Conservation (phyloP, 92 coral and sea anemone species). For the Epizoanthus stellaris region DNA sequence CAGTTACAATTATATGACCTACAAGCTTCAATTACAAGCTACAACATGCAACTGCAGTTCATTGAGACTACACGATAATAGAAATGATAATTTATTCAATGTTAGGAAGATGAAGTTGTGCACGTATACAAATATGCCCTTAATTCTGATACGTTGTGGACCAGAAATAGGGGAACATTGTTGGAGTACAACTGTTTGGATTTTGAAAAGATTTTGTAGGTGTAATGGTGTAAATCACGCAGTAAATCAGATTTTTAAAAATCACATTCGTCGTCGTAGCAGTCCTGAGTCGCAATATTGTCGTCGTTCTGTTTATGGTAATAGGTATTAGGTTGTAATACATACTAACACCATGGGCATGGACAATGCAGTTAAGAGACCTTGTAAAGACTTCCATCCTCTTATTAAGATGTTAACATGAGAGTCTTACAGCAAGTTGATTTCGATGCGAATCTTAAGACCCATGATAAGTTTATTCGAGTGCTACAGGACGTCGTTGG, state of each 20-base stretch:
- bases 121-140: not conserved
- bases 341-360: not conserved
- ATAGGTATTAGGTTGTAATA: not conserved
- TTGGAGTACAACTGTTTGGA: not conserved
- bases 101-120: not conserved
- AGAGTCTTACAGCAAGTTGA: not conserved
- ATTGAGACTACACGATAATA: not conserved
- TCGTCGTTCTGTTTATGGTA: not conserved
- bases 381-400: too few species aligned
- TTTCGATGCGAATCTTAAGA: not conserved
- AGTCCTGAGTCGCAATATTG: not conserved
- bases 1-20: not conserved
- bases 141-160: not conserved
- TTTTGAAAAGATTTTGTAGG: not conserved
- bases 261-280: not conserved
- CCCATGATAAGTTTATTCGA: not conserved
- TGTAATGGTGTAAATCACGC: not conserved
- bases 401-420: not conserved
- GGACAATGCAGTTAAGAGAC: not conserved
- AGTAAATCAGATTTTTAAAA: not conserved
- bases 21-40: not conserved
- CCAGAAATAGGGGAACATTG: not conserved
- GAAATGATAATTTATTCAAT: conserved; percentile 1
- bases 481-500: not conserved
- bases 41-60: not conserved